Conservation (phyloP, 2,797 vertebrate genomes). For the Enteromius unitaeniatus region DNA sequence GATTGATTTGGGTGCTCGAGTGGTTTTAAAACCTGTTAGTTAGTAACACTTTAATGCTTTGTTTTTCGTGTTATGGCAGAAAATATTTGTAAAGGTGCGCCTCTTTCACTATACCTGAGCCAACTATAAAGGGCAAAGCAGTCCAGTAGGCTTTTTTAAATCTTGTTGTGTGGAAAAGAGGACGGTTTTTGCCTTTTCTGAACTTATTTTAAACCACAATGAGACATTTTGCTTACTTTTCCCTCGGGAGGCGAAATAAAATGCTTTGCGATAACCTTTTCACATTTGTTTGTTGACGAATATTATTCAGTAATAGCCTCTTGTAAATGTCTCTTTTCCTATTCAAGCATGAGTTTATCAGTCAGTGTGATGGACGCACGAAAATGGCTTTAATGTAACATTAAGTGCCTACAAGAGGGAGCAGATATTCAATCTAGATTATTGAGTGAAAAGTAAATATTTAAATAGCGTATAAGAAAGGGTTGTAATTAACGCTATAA, state of each 20-base stretch:
- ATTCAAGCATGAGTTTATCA: constrained; percentile 4
- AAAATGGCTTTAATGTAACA: neutral
- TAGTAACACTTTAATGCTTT: neutral
- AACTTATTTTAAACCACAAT: neutral
- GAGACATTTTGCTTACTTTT: neutral
- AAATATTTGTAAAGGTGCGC: neutral
- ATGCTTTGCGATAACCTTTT: constrained; percentile 20
- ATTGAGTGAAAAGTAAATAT: constrained; percentile 5
- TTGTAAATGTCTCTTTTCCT: neutral
- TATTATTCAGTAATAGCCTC: neutral
- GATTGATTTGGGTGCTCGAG: neutral
- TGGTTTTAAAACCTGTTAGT: neutral
- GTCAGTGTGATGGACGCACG: constrained; percentile 5
- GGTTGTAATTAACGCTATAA: constrained; percentile 3
- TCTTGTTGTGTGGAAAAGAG: neutral
- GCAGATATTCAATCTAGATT: constrained; percentile 18
- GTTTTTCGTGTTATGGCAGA: neutral
- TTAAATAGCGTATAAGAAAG: constrained; percentile 1
- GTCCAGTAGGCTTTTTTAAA: neutral
- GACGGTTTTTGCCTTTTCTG: neutral
- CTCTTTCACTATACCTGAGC: neutral
- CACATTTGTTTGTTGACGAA: constrained; percentile 3
- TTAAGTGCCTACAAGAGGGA: neutral
- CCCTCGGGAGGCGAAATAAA: neutral
- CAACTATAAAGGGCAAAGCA: neutral